Evolutionary conservation across 2,888 invertebrate species (phyloP).

Genomic region (Amblyjoppa proteus): DNA sequence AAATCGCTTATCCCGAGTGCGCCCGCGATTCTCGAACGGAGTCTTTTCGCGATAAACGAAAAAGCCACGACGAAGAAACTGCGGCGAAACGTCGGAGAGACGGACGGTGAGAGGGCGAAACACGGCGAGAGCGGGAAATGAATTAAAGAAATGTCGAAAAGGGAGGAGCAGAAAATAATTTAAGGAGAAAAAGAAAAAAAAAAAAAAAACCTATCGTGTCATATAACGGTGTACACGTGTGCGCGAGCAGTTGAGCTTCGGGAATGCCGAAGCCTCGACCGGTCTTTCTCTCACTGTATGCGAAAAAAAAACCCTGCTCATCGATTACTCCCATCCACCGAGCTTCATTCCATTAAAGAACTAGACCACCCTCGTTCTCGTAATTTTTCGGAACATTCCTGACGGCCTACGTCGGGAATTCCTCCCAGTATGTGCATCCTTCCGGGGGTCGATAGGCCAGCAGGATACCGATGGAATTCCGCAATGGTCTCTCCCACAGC

Average conservation of each 20-base stretch:
- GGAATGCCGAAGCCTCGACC: conserved; percentile 10
- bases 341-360: conserved; percentile 31
- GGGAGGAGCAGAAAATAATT: background rate
- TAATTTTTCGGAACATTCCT: conserved; percentile 39
- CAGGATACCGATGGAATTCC: conserved; percentile 24
- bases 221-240: background rate
- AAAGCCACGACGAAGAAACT: conserved; percentile 41
- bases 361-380: conserved; percentile 17
- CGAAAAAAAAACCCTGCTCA: background rate
- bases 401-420: conserved; percentile 16
- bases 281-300: background rate
- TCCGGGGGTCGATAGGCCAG: background rate
- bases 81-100: background rate
- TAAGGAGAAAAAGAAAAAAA: background rate
- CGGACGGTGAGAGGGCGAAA: conserved; percentile 20
- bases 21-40: conserved; percentile 42
- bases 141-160: background rate
- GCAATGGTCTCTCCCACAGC: background rate
- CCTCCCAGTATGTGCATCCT: conserved; percentile 1
- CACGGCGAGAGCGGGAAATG: conserved; percentile 37
- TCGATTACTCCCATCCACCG: conserved; percentile 4
- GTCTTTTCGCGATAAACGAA: conserved; percentile 59
- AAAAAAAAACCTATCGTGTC: background rate
- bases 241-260: background rate
- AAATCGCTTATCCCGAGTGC: conserved; percentile 48